Conservation (phyloP, 2,888 invertebrate species). For the Chromoteleia sp. region DNA sequence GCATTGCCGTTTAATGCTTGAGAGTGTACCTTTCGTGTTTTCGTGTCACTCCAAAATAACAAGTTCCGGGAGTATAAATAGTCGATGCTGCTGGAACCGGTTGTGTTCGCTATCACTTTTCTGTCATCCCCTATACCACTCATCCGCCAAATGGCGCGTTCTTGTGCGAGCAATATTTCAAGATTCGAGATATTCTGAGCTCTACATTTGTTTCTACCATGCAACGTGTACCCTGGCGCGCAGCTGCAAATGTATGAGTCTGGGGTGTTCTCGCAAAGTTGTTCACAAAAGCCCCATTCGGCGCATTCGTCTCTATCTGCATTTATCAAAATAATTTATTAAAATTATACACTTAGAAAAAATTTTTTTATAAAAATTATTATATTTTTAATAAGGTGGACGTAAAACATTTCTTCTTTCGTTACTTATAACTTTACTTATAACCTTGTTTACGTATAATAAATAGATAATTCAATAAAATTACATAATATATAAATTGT, state of each 20-base stretch:
- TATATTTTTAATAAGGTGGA: too few species aligned
- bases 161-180: conserved; percentile 90
- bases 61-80: conserved; percentile 91
- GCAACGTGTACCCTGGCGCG: conserved; percentile 90
- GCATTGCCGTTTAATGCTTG: conserved; percentile 81
- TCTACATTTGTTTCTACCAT: conserved; percentile 88
- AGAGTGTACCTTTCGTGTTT: conserved; percentile 91
- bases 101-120: conserved; percentile 91
- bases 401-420: too few species aligned
- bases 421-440: too few species aligned
- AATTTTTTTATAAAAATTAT: too few species aligned
- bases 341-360: too few species aligned
- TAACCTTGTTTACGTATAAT: too few species aligned
- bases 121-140: conserved; percentile 87
- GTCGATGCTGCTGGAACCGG: conserved; percentile 94
- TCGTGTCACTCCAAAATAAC: conserved; percentile 95
- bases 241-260: conserved; percentile 95
- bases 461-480: too few species aligned
- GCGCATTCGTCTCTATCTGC: conserved; percentile 95
- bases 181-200: conserved; percentile 86
- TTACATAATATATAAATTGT: too few species aligned
- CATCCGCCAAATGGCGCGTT: conserved; percentile 90
- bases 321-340: background rate
- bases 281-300: conserved; percentile 98
- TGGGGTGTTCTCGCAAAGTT: conserved; percentile 94